A percentile compares a stretch with the other conserved stretches of the same genome.
Evolutionary conservation across 2,113 vertebrate species (phyloP).

Genomic region (Pelmatolapia mariae): DNA sequence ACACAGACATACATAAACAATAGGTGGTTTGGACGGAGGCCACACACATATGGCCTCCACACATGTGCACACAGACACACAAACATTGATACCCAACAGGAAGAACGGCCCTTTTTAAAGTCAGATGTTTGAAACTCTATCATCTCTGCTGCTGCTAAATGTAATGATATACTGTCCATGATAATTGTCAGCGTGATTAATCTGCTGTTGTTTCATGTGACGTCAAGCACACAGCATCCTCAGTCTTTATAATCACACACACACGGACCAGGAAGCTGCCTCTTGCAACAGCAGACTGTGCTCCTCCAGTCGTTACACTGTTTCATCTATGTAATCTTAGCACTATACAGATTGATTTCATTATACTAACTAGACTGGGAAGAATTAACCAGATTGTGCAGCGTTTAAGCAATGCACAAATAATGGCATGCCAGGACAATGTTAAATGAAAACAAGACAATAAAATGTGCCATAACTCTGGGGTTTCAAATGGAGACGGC

Average conservation of each 20-base stretch:
- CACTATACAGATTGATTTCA: not conserved
- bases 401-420: not conserved
- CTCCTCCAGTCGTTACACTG: not conserved
- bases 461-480: not conserved
- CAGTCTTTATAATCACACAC: not conserved
- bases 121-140: constrained; percentile 16
- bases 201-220: constrained; percentile 21
- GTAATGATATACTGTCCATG: constrained; percentile 13
- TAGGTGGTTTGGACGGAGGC: constrained; percentile 9
- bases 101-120: not conserved
- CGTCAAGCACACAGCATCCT: not conserved
- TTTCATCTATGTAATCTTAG: not conserved
- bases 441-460: not conserved
- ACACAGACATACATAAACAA: constrained; percentile 14
- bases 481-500: not conserved
- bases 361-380: not conserved
- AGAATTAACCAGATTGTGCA: not conserved
- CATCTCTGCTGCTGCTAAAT: constrained; percentile 1
- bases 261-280: not conserved
- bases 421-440: not conserved
- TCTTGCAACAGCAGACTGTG: not conserved
- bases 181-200: constrained; percentile 29
- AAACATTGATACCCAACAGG: constrained; percentile 7
- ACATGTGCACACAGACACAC: constrained; percentile 23
- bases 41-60: constrained; percentile 1